phyloP scores from a whole-genome alignment of 30 jellyfish, hydroid and myxozoan genomes.

The Chironex yamaguchii region DNA sequence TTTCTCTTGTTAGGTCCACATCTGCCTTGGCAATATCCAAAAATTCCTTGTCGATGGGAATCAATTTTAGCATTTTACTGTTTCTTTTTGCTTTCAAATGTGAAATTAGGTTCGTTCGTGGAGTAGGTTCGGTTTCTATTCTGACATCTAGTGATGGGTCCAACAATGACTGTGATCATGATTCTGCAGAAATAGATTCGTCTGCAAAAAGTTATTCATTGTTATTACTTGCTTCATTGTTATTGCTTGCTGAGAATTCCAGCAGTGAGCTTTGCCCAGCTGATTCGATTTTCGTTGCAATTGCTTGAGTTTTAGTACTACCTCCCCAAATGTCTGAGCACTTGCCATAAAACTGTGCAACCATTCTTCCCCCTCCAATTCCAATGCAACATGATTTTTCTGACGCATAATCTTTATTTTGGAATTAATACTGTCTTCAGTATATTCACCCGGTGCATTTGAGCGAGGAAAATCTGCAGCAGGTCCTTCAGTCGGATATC shows the following conservation, averaged over 20 bases:
- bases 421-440: background rate
- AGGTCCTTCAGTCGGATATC: slow-evolving; percentile 18
- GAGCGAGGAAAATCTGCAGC: background rate
- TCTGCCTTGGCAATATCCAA: slow-evolving; percentile 23
- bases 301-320: background rate
- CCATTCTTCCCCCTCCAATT: slow-evolving; percentile 34
- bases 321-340: background rate
- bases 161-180: background rate
- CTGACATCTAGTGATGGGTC: background rate
- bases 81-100: slow-evolving; percentile 6
- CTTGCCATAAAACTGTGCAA: slow-evolving; percentile 1
- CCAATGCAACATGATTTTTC: background rate
- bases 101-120: slow-evolving; percentile 2
- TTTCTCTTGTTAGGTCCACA: background rate
- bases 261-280: too few relatives aligned
- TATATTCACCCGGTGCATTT: background rate
- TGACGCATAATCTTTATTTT: background rate
- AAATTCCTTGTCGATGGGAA: slow-evolving; percentile 4
- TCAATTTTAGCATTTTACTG: background rate
- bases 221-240: too few relatives aligned
- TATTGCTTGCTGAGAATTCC: too few relatives aligned
- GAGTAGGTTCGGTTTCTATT: background rate
- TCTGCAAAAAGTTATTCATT: background rate
- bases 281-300: too few relatives aligned
- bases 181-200: slow-evolving; percentile 18